Base-by-base conservation (phyloP, 2,797 vertebrate species). In the Eidolon dupreanum region DNA sequence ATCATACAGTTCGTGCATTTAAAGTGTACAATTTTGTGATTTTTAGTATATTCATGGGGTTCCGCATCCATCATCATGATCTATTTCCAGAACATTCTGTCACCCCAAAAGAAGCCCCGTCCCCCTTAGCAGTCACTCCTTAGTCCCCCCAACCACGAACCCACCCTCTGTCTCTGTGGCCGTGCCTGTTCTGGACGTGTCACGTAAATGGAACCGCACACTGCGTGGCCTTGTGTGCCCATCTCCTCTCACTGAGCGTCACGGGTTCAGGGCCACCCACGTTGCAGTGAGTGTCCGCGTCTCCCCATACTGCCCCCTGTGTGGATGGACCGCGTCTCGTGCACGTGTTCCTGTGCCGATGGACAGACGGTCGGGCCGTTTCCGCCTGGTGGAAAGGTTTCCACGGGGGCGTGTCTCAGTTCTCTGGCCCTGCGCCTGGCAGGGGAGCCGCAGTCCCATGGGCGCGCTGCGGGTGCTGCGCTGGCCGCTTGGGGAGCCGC, bases 291-390 rank as follows among this genome's bases (percentile, higher is more conserved):
- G 43, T 6, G 55, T 33, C 16, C 28, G 43, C 2, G 5, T 6
- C 8, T 43, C 8, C 2, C 84, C 22, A 15, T 8, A 7, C 36
- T 7, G 6, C 2, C 46, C 13, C 0, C 2, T 22, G 4, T 6
- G 1, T 43, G 36, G 16, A n/a, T 38, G 75, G 46, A 31, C 85
- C 53, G 22, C 4, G 4, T 20, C 57, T 9, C 36, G 49, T 70
- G 10, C 41, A 41, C 41, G 17, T 9, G 5, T 55, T 24, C 31
- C 6, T 36, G 16, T 6, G 2, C 17, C 5, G 57, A 38, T 31
- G 4, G 36, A 22, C 4, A 0, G 57, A 36, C 10, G 2, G 24
- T 11, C 26, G 46, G 36, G 36, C 19, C 53, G 16, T 63, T 71
- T 55, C 43, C 16, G 33, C 36, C 9, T 65, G 31, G 28, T 3